Base-by-base conservation (phyloP, 2,888 invertebrate genomes). In the Diaprepes abbreviatus region DNA sequence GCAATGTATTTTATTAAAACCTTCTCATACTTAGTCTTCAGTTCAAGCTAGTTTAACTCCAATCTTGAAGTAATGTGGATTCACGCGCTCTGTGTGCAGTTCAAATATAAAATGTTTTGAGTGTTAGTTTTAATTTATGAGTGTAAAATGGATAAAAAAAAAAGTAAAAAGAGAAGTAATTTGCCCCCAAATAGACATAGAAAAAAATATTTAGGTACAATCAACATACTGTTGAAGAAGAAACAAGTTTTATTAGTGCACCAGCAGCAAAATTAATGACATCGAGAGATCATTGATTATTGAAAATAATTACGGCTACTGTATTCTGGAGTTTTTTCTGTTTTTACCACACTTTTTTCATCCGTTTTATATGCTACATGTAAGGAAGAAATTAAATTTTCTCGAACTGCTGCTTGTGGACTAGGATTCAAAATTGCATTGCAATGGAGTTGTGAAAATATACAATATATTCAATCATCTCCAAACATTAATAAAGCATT, bases 201-300 rank as follows among this genome's bases (percentile, higher is more conserved):
- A 48, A 48, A 19, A 48, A 10, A n/a, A 19, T 5, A 43, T 6
- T 3, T 24, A 3, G 3, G 7, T 3, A 19, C n/a, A 48, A 48
- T 48, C 17, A 14, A 17, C 7, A 10, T 48, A 48, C 48, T 19
- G 10, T 48, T 10, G 48, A 48, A 19, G 48, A 48, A 19, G 21
- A 48, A 17, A 48, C 48, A 17, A 19, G 48, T 48, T 48, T 48
- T 36, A 38, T n/a, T 14, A 57, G 35, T 33, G 6, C 33, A 54
- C 31, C 54, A n/a, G 54, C 54, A 33, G 54, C 54, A 54, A 54
- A 54, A 28, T 54, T 33, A 17, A 54, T 2, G n/a, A 33, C 5
- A 14, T 14, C 54, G 33, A 2, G 7, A 6, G 31, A 54, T 16
- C 9, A 54, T 7, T 17, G 14, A 35, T 36, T 5, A 54, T 54